Evolutionary conservation across 2,113 vertebrate genomes (phyloP), one percentile per base, ranked within the genome.

Genomic region (Scytalopus superciliaris): DNA sequence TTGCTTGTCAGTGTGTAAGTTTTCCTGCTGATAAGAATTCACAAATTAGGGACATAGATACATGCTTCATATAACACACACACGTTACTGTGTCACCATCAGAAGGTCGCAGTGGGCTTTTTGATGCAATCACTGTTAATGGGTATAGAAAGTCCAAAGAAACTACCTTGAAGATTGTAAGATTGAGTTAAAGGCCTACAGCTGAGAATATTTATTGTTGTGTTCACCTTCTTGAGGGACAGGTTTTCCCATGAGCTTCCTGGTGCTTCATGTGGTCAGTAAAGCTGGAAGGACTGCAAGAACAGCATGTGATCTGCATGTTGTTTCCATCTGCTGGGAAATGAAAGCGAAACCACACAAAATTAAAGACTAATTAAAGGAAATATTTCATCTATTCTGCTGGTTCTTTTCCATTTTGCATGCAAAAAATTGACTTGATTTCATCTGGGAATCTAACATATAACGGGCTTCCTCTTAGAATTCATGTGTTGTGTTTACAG

Each of bases 51-150:
- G 21, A 21, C 9, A 7, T 22, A 57, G 14, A 17, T 21, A 30
- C 1, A 3, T 19, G 25, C 24, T 64, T 82, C 44, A 75, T 19
- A 7, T 44, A 31, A 31, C 12, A 37, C 9, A 66, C 1, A 22
- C 28, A 33, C 35, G 12, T 15, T 56, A 5, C 3, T 53, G 39
- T 8, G 0, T 35, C 57, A n/a, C 31, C 1, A 1, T 22, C 37
- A 11, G 40, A 77, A 31, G 11, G 5, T 5, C 39, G 16, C 35
- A 57, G 7, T 14, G 30, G 23, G 7, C 9, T 63, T 74, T 78
- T 59, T 47, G 28, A 37, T 63, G 24, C 14, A 40, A 5, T 19
- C 6, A 6, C 40, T 9, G 3, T 24, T 63, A 84, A 84, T 49
- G 44, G 4, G 8, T 59, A 14, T 52, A 39, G 24, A 70, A 96